Percentiles rank a stretch among this genome's conserved stretches.
These are phyloP conservation scores for Orcinus orca DNA, from an alignment of 2,113 vertebrate species.

Conservation along the genomic window DNA sequence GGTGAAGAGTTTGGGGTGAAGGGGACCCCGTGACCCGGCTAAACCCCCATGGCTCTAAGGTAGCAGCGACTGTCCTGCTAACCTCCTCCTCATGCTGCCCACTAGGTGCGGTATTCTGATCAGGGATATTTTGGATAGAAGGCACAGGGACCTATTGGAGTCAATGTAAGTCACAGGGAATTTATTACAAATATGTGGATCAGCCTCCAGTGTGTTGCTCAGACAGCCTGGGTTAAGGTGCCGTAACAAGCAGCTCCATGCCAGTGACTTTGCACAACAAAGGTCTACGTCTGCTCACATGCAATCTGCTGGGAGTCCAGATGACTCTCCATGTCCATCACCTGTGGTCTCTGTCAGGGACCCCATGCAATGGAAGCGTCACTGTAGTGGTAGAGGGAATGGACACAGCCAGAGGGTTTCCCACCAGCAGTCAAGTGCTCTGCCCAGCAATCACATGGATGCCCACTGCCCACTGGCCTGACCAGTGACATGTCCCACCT, in stretches of 20 bases:
- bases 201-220: fast-evolving
- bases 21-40: fast-evolving
- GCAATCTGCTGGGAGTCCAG: neutral
- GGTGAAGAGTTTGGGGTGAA: neutral
- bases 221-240: fast-evolving
- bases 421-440: neutral
- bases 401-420: neutral
- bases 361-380: fast-evolving
- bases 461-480: neutral
- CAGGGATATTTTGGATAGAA: neutral
- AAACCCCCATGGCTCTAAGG: fast-evolving
- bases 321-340: fast-evolving
- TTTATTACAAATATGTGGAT: neutral
- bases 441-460: fast-evolving
- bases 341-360: neutral
- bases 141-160: fast-evolving
- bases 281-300: fast-evolving
- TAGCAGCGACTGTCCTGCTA: neutral
- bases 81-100: fast-evolving
- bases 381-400: neutral
- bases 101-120: fast-evolving
- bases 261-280: fast-evolving
- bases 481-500: fast-evolving
- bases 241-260: no score
- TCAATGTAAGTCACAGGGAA: no score